phyloP scores from a whole-genome alignment of 2,113 vertebrate species.

The Perca fluviatilis region DNA sequence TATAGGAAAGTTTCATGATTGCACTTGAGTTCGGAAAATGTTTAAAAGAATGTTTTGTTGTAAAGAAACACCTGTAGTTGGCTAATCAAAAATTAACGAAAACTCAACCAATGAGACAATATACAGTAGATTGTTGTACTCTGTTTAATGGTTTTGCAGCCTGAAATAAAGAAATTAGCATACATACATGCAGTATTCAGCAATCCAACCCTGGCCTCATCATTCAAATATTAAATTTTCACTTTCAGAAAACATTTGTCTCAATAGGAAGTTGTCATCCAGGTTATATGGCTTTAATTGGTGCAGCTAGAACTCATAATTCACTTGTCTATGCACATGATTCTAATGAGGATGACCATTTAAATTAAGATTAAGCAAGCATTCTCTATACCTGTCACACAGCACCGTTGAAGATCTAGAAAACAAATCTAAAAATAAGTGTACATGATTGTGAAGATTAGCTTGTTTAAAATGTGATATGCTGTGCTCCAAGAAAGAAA shows the following conservation, averaged over 20 bases:
- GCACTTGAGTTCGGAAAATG: neutral
- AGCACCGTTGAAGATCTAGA: neutral
- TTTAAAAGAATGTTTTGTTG: too few relatives aligned
- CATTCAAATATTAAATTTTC: slow-evolving; percentile 11
- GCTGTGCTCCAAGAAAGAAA: neutral
- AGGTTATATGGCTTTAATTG: slow-evolving; percentile 15
- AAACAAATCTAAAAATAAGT: neutral
- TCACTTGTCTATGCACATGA: neutral
- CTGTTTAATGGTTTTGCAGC: slow-evolving; percentile 63
- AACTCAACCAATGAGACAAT: slow-evolving; percentile 6
- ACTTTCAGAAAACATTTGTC: neutral
- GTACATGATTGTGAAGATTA: neutral
- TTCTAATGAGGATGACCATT: neutral
- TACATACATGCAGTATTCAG: slow-evolving; percentile 34
- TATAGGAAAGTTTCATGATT: neutral
- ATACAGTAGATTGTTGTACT: slow-evolving; percentile 22
- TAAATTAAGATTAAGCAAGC: neutral
- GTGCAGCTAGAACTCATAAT: neutral
- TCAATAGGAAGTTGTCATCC: slow-evolving; percentile 15
- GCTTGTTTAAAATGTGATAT: neutral
- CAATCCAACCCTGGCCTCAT: neutral
- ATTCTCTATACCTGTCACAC: neutral
- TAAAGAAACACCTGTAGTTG: neutral
- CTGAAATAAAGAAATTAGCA: slow-evolving; percentile 39
- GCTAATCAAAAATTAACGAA: neutral